phyloP scores from a whole-genome alignment of 2,113 vertebrate genomes.

The Tachycineta bicolor region DNA sequence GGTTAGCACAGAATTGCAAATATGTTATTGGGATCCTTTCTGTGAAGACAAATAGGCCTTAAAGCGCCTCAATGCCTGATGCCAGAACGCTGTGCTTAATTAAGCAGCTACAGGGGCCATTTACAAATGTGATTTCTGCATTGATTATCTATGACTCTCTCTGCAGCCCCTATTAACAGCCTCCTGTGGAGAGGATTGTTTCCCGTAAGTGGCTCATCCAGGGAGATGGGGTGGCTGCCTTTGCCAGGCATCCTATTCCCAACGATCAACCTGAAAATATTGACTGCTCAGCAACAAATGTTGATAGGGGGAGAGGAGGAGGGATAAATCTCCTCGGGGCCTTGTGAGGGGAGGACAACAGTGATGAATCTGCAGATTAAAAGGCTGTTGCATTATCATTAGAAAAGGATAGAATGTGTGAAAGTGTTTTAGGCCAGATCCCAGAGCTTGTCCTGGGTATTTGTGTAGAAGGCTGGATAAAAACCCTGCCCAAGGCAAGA shows the following conservation, averaged over 20 bases:
- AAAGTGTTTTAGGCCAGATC: not conserved
- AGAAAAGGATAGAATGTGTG: not conserved
- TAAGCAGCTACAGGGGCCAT: slow-evolving; percentile 48
- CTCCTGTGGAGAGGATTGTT: not conserved
- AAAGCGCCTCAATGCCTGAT: not conserved
- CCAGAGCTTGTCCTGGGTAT: not conserved
- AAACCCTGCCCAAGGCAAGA: not conserved
- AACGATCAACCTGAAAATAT: not conserved
- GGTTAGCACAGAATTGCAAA: slow-evolving; percentile 22
- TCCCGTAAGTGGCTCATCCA: slow-evolving; percentile 4
- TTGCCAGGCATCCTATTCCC: not conserved
- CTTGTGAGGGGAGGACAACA: not conserved
- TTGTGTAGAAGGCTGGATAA: not conserved
- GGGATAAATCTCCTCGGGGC: not conserved
- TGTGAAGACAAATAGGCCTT: slow-evolving; percentile 12
- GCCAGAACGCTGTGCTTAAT: slow-evolving; percentile 42
- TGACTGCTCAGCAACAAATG: not conserved
- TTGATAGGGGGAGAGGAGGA: not conserved
- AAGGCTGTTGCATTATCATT: not conserved
- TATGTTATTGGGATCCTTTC: slow-evolving; percentile 25
- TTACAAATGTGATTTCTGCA: slow-evolving; percentile 50
- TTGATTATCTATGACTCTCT: slow-evolving; percentile 52
- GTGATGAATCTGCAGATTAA: slow-evolving; percentile 28
- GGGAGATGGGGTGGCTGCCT: not conserved
- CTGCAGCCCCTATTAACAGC: slow-evolving; percentile 15